A percentile compares a stretch with the other conserved stretches of the same genome.
phyloP scores from a whole-genome alignment of 2,888 invertebrate species.

The Taphrorychus bicolor region DNA sequence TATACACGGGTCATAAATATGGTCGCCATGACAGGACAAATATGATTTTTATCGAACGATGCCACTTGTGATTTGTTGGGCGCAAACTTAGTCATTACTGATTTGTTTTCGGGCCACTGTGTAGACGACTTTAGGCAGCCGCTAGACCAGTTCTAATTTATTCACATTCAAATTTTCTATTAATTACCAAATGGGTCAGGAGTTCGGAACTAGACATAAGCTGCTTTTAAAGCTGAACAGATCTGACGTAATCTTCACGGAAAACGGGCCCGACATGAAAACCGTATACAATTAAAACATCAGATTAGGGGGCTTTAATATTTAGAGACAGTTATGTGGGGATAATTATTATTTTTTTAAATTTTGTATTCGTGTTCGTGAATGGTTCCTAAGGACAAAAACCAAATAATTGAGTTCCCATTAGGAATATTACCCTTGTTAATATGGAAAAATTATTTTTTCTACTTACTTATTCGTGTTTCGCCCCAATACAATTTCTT shows the following conservation, averaged over 20 bases:
- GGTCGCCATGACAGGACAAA: constrained; percentile 27
- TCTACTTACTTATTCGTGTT: too few relatives aligned
- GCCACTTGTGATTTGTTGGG: constrained; percentile 10
- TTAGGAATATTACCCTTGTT: too few relatives aligned
- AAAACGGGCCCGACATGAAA: constrained; percentile 31
- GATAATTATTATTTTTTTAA: constrained; percentile 34
- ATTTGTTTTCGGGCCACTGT: neutral
- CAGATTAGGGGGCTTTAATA: constrained; percentile 31
- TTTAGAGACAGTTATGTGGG: constrained; percentile 19
- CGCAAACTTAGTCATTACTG: neutral
- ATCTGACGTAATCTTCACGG: constrained; percentile 36
- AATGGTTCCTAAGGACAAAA: too few relatives aligned
- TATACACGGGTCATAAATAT: constrained; percentile 29
- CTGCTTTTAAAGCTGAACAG: constrained; percentile 15
- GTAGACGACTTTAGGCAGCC: neutral
- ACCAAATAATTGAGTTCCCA: too few relatives aligned
- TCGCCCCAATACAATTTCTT: too few relatives aligned
- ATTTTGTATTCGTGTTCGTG: constrained; percentile 3
- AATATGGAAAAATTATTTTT: too few relatives aligned
- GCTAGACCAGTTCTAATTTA: constrained; percentile 7
- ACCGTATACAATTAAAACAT: constrained; percentile 39
- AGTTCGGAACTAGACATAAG: constrained; percentile 18
- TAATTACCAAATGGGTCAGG: constrained; percentile 37
- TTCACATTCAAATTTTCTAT: constrained; percentile 30
- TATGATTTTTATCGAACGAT: constrained; percentile 28